Base-by-base conservation (phyloP, 2,888 invertebrate species). In the Tuberolachnus salignus region DNA sequence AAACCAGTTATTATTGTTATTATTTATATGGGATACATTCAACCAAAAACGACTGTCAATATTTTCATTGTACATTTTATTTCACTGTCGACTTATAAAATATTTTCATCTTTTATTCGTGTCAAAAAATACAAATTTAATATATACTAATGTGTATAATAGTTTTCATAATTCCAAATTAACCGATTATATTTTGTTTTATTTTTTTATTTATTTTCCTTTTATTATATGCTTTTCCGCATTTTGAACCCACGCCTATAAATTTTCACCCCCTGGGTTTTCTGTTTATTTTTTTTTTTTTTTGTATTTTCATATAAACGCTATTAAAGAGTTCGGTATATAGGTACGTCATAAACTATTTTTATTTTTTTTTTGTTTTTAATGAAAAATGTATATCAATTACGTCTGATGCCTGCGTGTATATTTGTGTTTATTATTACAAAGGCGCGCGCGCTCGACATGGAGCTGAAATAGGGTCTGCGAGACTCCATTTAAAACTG, bases 341-440 rank as follows among this genome's bases (percentile, higher is more conserved):
- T 34, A 34, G 3, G 6, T 34, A 34, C 34, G 34, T 34, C 51
- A 73, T 51, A 51, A 61, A 63, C 61, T 3, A 10, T 14, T 2
- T 13, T 9, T 59, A 26, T 59, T 59, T 71, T 59, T 34, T 59
- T 64, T 69, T 51, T 55, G 42, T 72, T 64, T 74, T 74, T 64
- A 67, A 78, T 78, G 49, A 69, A 78, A 78, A 78, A 67, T 78
- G 67, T 78, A 57, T 78, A 78, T 59, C 75, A 78, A 69, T 67
- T 67, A 78, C 49, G 23, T 59, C 67, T 57, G 55, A 64, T 64
- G 73, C 19, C 66, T 34, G 42, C 14, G 14, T 42, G 13, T 44
- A 69, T 16, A n/a, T 23, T 8, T 59, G 13, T 8, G 3, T 26
- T 13, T 55, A 34, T 16, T 8, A 57, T n/a, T 55, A 42, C 44